These are phyloP conservation scores for Camponotus fellah DNA, from an alignment of 2,888 invertebrate genomes.

Conservation along the genomic window DNA sequence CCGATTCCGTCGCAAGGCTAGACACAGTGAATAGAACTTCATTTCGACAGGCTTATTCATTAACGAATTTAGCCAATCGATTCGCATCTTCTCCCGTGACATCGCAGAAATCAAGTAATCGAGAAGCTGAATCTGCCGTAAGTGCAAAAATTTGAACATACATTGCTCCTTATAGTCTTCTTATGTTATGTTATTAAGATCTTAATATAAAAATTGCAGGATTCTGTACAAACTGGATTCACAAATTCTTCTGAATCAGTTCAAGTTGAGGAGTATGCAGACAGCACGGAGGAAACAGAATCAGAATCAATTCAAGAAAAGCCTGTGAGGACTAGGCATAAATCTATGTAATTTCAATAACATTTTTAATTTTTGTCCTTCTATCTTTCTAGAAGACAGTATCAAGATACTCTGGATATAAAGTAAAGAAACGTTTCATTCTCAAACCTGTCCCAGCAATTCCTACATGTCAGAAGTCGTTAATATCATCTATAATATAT, in stretches of 20 bases:
- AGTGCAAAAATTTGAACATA: slow-evolving; percentile 29
- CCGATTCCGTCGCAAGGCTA: slow-evolving; percentile 85
- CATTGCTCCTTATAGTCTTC: background rate
- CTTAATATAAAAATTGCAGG: slow-evolving; percentile 69
- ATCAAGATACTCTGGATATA: slow-evolving; percentile 36
- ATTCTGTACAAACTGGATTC: slow-evolving; percentile 80
- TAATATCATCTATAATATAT: slow-evolving; percentile 76
- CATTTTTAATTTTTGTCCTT: slow-evolving; percentile 52
- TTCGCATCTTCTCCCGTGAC: slow-evolving; percentile 79
- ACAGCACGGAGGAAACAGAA: slow-evolving; percentile 81
- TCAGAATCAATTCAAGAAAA: slow-evolving; percentile 79
- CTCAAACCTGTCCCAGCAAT: slow-evolving; percentile 77
- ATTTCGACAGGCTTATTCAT: slow-evolving; percentile 83
- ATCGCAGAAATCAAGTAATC: slow-evolving; percentile 73
- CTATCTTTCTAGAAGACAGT: slow-evolving; percentile 66
- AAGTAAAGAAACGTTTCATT: slow-evolving; percentile 59
- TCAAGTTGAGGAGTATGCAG: slow-evolving; percentile 82
- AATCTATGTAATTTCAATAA: slow-evolving; percentile 76
- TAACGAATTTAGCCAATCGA: slow-evolving; percentile 82
- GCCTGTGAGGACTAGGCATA: slow-evolving; percentile 82
- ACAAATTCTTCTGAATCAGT: slow-evolving; percentile 83
- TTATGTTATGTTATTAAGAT: background rate
- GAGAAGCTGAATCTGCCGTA: slow-evolving; percentile 78
- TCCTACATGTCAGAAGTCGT: slow-evolving; percentile 78
- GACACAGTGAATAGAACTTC: slow-evolving; percentile 83